phyloP scores from a whole-genome alignment of 2,797 vertebrate genomes.

The Pantherophis alleghaniensis region DNA sequence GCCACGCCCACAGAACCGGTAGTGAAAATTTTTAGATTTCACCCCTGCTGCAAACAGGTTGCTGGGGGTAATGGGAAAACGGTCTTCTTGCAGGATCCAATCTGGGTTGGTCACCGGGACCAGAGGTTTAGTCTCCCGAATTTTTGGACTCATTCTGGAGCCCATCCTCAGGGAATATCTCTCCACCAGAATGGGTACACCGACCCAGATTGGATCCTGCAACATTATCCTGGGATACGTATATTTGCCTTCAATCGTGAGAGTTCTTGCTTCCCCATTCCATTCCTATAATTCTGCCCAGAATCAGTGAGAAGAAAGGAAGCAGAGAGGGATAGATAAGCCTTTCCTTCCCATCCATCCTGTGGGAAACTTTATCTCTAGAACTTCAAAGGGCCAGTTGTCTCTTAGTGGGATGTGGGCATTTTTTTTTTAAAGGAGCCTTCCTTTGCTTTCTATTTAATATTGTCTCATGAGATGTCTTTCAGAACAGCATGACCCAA shows the following conservation, averaged over 20 bases:
- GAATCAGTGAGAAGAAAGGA: not conserved
- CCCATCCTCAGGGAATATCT: not conserved
- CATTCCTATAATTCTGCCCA: not conserved
- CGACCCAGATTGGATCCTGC: not conserved
- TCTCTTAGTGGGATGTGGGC: constrained; percentile 79
- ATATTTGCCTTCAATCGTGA: not conserved
- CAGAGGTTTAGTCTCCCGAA: not conserved
- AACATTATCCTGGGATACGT: not conserved
- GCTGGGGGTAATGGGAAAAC: not conserved
- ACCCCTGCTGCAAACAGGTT: not conserved
- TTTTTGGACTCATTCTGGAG: not conserved
- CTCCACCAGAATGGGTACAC: not conserved
- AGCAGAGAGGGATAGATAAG: not conserved
- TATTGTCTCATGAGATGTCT: constrained; percentile 77
- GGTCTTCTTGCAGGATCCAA: not conserved
- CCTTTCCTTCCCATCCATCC: constrained; percentile 64
- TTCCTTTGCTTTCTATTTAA: constrained; percentile 68
- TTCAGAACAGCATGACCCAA: constrained; percentile 73
- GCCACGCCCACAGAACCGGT: too few species aligned
- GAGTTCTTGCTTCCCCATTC: not conserved
- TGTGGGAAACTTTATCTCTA: constrained; percentile 70
- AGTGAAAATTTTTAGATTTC: too few species aligned
- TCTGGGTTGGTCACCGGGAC: not conserved
- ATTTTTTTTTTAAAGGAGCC: constrained; percentile 76
- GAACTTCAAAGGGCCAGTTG: constrained; percentile 79